Evolutionary conservation across 2,888 invertebrate genomes (phyloP).

Genomic region (Melitaea athalia): DNA sequence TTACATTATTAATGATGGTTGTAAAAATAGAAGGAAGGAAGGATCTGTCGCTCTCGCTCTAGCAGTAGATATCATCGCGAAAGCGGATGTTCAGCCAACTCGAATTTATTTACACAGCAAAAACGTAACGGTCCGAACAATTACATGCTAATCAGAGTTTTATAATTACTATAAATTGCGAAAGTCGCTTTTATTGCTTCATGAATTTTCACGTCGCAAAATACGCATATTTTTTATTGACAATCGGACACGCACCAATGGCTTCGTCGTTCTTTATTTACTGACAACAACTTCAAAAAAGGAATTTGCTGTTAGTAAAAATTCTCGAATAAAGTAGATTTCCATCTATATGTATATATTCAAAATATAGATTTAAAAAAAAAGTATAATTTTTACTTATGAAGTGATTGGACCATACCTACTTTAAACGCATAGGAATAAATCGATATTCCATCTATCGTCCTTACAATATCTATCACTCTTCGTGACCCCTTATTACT

Average conservation of each 20-base stretch:
- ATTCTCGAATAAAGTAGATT: too few species aligned
- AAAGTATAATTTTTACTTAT: too few species aligned
- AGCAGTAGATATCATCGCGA: constrained; percentile 52
- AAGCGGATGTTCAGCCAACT: constrained; percentile 51
- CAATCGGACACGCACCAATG: constrained; percentile 26
- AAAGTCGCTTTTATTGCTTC: constrained; percentile 46
- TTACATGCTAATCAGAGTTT: constrained; percentile 71
- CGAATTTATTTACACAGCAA: constrained; percentile 53
- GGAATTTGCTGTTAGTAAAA: too few species aligned
- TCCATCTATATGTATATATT: too few species aligned
- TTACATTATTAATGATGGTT: not conserved
- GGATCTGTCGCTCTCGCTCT: constrained; percentile 34
- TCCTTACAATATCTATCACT: constrained; percentile 21
- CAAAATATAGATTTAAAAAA: too few species aligned
- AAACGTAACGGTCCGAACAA: constrained; percentile 54
- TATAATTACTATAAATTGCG: constrained; percentile 59
- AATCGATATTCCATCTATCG: constrained; percentile 45
- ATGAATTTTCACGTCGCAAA: constrained; percentile 47
- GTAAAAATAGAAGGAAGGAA: not conserved
- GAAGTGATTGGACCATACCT: not conserved
- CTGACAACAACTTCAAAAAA: too few species aligned
- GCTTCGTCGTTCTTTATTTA: not conserved
- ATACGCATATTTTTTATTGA: constrained; percentile 29
- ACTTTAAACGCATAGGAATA: constrained; percentile 31
- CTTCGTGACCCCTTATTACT: constrained; percentile 43